Base-by-base conservation (phyloP, 2,797 vertebrate species). In the Diplodus sargus region DNA sequence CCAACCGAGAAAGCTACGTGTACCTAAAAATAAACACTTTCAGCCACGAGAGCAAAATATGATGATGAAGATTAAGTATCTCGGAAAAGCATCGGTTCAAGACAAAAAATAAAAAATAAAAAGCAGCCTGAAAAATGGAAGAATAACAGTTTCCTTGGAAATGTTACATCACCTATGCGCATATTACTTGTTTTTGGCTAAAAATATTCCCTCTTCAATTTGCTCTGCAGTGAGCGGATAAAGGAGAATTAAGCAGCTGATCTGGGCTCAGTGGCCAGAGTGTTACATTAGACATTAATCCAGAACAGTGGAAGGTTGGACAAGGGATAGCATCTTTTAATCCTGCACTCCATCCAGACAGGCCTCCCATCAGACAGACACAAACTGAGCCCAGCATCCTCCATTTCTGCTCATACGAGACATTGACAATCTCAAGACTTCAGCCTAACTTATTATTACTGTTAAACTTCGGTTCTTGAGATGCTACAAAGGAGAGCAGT, bases 281-380 rank as follows among this genome's bases (percentile, higher is more conserved):
- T 92, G 92, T 91, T 92, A 93, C 91, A 94, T 96, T 96, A 94
- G 80, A 93, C 76, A 90, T 91, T 96, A 96, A 98, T 97, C 96
- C 93, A 88, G 85, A 91, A 92, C 90, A 91, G 90, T 82, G 88
- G 89, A 90, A 86, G 87, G 93, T 83, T 84, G 79, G 92, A 89
- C 78, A 90, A 89, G 93, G 87, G 86, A 93, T 90, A 85, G 83
- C 84, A 85, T 87, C 87, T 87, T 85, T 89, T 95, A 95, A 95
- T 94, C 94, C 92, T 74, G 47, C 73, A 28, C 72, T 81, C 62
- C 74, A 87, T 70, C 84, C 66, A 56, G 47, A 74, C 75, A 67
- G 43, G 5, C 81, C 57, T 76, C 68, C 70, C 57, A 73, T 65
- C 78, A 74, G 56, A 76, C 68, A 74, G 43, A 45, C 15, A 63